Conservation (phyloP, 2,113 vertebrate species). For the Hyla sarda region DNA sequence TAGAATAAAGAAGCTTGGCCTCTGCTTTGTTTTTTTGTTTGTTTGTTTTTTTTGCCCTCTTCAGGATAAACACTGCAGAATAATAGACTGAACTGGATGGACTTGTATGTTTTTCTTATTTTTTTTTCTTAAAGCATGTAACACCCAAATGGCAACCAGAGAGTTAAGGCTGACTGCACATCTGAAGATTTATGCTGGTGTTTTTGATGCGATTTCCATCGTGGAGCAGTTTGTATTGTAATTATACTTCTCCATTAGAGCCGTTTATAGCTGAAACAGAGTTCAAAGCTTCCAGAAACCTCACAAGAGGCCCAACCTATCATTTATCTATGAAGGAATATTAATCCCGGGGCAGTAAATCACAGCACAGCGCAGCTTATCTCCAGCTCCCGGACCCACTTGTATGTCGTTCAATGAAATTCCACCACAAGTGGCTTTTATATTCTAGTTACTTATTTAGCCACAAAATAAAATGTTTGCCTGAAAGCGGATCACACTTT, state of each 20-base stretch:
- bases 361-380: slow-evolving; percentile 22
- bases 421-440: slow-evolving; percentile 37
- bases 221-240: slow-evolving; percentile 18
- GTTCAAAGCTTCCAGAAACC: slow-evolving; percentile 36
- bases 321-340: slow-evolving; percentile 45
- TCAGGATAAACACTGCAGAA: too few relatives aligned
- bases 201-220: slow-evolving; percentile 17
- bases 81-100: too few relatives aligned
- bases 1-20: too few relatives aligned
- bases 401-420: neutral
- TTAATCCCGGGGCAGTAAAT: slow-evolving; percentile 36
- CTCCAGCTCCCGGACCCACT: slow-evolving; percentile 24
- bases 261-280: slow-evolving; percentile 34
- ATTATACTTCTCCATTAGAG: slow-evolving; percentile 40
- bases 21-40: too few relatives aligned
- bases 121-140: too few relatives aligned
- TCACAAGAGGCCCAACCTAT: slow-evolving; percentile 10
- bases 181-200: slow-evolving; percentile 15
- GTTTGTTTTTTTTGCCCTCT: too few relatives aligned
- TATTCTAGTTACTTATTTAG: slow-evolving; percentile 30
- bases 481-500: slow-evolving; percentile 10
- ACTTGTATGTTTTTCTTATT: too few relatives aligned
- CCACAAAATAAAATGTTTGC: slow-evolving; percentile 41
- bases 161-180: neutral
- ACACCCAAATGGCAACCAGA: neutral